Base-by-base conservation (phyloP, 2,888 invertebrate species). In the Habrosyne pyritoides region DNA sequence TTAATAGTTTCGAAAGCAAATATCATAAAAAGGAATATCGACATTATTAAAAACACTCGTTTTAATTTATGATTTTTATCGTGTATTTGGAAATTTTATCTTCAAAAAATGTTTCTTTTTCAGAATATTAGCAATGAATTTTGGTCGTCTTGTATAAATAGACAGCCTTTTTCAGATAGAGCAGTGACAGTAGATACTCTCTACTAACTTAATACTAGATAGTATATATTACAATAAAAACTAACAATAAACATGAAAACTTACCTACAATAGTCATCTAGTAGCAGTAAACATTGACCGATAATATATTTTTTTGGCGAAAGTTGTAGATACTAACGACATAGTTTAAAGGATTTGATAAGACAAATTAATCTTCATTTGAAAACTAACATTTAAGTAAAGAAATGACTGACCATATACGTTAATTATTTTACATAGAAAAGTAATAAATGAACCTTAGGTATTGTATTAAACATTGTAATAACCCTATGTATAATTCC, bases 371-470 rank as follows among this genome's bases (percentile, higher is more conserved):
- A 21, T 50, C n/a, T 49, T 49, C 36, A 8, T 42, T 24, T 18
- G 5, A 18, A 28, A 28, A 50, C 69, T 71, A 53, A 59, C 63
- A 64, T 67, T 63, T 68, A 77, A 75, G 74, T 72, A 75, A 73
- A 69, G 64, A 83, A 84, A 83, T 80, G 88, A 88, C 88, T 88
- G 88, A 88, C 78, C 76, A 79, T 84, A 82, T 82, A 77, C 79
- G 84, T 82, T 86, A 87, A 83, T 85, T 86, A 84, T 78, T 83
- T 83, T 81, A 74, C 73, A 74, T 83, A 83, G 81, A 63, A 66
- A 59, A 18, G n/a, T 63, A 52, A 55, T 56, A 59, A 64, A 61
- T 64, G 60, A 53, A 54, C 53, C 56, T 42, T 53, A 56, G 42
- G 6, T 42, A 62, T 56, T 53, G 59, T 57, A 60, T 53, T 56